These are phyloP conservation scores for Heliocidaris tuberculata DNA, from an alignment of 35 echinoderm and acorn worm genomes.

Conservation along the genomic window DNA sequence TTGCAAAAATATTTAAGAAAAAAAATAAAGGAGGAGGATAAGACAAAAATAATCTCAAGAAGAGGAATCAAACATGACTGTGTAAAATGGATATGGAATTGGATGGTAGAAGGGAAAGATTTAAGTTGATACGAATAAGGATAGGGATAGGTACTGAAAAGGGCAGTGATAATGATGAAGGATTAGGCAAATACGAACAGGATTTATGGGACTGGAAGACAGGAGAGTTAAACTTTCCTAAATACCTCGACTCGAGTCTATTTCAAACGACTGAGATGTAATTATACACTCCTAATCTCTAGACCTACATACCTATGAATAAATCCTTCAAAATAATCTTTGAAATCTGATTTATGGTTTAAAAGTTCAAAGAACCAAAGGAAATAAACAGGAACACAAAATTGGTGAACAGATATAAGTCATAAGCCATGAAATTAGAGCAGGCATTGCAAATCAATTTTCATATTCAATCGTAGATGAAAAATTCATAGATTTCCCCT, in stretches of 20 bases:
- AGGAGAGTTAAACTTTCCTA: neutral
- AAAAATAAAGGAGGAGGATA: neutral
- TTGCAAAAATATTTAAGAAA: neutral
- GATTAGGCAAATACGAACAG: neutral
- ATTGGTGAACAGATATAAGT: neutral
- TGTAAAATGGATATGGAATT: too few relatives aligned
- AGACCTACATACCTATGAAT: neutral
- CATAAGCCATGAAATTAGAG: neutral
- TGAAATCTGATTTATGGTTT: neutral
- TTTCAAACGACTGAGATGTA: neutral
- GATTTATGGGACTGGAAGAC: neutral
- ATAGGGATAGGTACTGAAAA: too few relatives aligned
- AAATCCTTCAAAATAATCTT: neutral
- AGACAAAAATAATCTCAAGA: neutral
- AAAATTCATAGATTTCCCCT: neutral
- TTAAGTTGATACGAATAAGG: too few relatives aligned
- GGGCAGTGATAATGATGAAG: neutral
- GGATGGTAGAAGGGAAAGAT: too few relatives aligned
- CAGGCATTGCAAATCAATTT: conserved; percentile 1
- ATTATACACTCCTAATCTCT: neutral
- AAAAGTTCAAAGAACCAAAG: neutral
- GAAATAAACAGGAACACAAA: neutral
- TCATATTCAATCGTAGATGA: neutral
- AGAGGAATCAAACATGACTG: neutral
- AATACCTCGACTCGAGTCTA: neutral